Conservation (phyloP, 1,140 invertebrate species). For the Drosophila saltans region DNA sequence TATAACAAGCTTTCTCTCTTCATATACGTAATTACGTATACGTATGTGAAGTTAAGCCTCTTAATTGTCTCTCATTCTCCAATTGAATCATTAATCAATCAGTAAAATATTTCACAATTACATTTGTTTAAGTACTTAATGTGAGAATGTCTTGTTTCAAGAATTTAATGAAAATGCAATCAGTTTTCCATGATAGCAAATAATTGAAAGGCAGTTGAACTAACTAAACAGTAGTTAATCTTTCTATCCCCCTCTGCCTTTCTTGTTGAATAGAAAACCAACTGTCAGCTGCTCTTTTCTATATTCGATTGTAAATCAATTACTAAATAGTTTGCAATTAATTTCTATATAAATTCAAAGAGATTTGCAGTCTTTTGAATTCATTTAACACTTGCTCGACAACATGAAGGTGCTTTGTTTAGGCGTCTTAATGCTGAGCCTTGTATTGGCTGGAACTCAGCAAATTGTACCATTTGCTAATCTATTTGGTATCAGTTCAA, state of each 20-base stretch:
- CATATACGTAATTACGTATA: neutral
- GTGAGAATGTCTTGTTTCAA: neutral
- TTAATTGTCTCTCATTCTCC: neutral
- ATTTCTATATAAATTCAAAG: conserved; percentile 5
- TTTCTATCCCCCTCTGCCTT: neutral
- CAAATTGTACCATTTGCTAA: neutral
- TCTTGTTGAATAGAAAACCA: conserved; percentile 8
- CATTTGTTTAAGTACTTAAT: neutral
- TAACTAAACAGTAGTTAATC: conserved; percentile 3
- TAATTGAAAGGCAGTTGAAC: neutral
- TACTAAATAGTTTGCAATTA: neutral
- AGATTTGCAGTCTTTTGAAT: neutral
- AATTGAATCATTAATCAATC: conserved; percentile 12
- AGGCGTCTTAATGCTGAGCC: neutral
- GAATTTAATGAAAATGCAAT: neutral
- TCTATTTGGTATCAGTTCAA: neutral
- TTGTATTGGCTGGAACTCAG: neutral
- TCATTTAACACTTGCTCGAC: neutral
- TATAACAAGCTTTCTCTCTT: neutral
- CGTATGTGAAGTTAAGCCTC: neutral
- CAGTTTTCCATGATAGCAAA: too few species aligned
- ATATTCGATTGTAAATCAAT: neutral
- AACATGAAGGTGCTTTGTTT: neutral
- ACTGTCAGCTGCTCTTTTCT: conserved; percentile 42
- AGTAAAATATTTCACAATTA: conserved; percentile 5